Evolutionary conservation across 1,140 invertebrate species (phyloP), one percentile per base, ranked within the genome.

Genomic region (Lerema accius): DNA sequence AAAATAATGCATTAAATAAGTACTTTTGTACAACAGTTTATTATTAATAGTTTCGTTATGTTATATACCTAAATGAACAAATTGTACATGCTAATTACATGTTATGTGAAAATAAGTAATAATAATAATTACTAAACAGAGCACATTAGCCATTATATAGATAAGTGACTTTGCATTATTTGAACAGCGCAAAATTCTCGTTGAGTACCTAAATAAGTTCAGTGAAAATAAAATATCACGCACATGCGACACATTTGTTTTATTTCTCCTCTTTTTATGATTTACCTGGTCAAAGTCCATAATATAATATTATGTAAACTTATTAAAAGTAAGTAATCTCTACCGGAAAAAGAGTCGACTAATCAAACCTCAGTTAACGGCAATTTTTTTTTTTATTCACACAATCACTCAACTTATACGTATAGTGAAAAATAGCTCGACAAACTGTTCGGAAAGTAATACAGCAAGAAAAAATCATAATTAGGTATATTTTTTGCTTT

Each of bases 141-240:
- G 82, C 84, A 86, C 86, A 86, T 83, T 89, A 86, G 83, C 80
- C 76, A 83, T 80, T 66, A 62, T 69, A 82, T 84, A 86, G 78
- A 78, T 82, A 80, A 82, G 77, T 75, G 73, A 82, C 71, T 75
- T 81, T 75, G 68, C 66, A 71, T 80, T 73, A 60, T 77, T 78
- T 86, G 73, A 82, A 86, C 77, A 78, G 74, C 75, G 80, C 82
- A 80, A 83, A 79, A 76, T 82, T 82, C 71, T 84, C 77, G 74
- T 82, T 77, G 78, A 77, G 63, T 75, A 78, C 65, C 64, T 79
- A 71, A 82, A 76, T 76, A 83, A 81, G 77, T 85, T 85, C 80
- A 79, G 72, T 82, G 82, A 76, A 75, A 83, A 86, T 86, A 85
- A 86, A 86, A 80, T 86, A 86, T 88, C 78, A 86, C 83, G 85